Base-by-base conservation (phyloP, 2,888 invertebrate genomes). In the Lissocephala sabroskyi region DNA sequence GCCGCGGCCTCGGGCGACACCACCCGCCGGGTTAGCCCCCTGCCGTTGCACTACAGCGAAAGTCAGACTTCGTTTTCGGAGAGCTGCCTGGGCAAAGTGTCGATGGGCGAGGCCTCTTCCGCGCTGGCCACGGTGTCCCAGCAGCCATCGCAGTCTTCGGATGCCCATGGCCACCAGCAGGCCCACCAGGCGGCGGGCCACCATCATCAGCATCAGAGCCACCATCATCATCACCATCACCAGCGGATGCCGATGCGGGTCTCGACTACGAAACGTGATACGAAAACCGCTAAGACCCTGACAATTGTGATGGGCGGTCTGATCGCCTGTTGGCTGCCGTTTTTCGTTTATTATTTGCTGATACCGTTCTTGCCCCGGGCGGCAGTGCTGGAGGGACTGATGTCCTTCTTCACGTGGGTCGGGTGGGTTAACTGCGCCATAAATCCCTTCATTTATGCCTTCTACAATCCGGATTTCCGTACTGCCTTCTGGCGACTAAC, bases 391-490 rank as follows among this genome's bases (percentile, higher is more conserved):
- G 86, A 88, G 7, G 86, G 88, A 2, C 83, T 94, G 28, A 92
- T 92, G 91, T 89, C 89, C 36, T 89, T 92, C 55, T 84, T 95
- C 45, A 94, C 94, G 1, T 95, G 95, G 95, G 86, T 95, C 33
- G 95, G 94, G 0, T 95, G 95, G 94, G 90, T 94, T 59, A 95
- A 95, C 80, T 94, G 94, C 1, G 93, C 94, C 2, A 93, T 95
- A 52, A 95, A 95, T 85, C 95, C 95, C 0, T 94, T 95, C 79
- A 95, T 95, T 73, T 95, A 95, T 78, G 95, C 95, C 10, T 95
- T 95, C 81, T 94, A 94, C 84, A 94, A 94, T 59, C 92, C 92
- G 0, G 95, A 95, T 81, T 95, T 95, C 79, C 88, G 95, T 80
- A 88, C 92, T 65, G 94, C 95, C 0, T 94, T 95, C 79, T 94